Base-by-base conservation (phyloP, 2,888 invertebrate genomes). In the Tricholauxania praeusta region DNA sequence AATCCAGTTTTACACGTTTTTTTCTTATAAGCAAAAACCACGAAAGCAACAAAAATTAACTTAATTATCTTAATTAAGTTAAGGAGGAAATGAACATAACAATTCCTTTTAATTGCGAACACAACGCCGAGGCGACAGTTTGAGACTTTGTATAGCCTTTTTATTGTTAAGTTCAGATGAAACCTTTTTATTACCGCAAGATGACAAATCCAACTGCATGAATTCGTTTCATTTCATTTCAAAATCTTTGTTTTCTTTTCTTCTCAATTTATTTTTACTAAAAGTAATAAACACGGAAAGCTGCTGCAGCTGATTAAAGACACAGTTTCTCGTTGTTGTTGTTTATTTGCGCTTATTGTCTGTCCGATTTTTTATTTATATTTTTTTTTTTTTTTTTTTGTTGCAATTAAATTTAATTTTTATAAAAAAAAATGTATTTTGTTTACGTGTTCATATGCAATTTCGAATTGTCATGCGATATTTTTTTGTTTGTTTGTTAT, bases 1-100 rank as follows among this genome's bases (percentile, higher is more conserved):
- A 82, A 82, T 84, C 82, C 84, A 84, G 75, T 69, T 76, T 76
- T 6, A 57, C 32, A 57, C 59, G 51, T 15, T 39, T 39, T 8
- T 39, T 39, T 8, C 6, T 39, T 39, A 10, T 39, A 10, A 39
- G 10, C 39, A 39, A 39, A 39, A 2, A 2, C 7, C 10, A 39
- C 2, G 10, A 39, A 39, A 39, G 7, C 39, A 39, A 39, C 10
- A 39, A 39, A 39, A 8, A 39, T 10, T 10, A 39, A 4, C 5
- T 7, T 7, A 39, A 39, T 39, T 39, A 39, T 39, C 39, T 39
- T 39, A 39, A 39, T 39, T 39, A 39, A 39, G 2, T 39, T 39
- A 39, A 39, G 10, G 39, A 39, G 39, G 39, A 39, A 39, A 66
- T 63, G 64, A 66, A 55, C 72, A 57, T 64, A 62, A 17, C 66